These are phyloP conservation scores for Percopsis omiscomaycus DNA, from an alignment of 2,797 vertebrate genomes.

Conservation along the genomic window DNA sequence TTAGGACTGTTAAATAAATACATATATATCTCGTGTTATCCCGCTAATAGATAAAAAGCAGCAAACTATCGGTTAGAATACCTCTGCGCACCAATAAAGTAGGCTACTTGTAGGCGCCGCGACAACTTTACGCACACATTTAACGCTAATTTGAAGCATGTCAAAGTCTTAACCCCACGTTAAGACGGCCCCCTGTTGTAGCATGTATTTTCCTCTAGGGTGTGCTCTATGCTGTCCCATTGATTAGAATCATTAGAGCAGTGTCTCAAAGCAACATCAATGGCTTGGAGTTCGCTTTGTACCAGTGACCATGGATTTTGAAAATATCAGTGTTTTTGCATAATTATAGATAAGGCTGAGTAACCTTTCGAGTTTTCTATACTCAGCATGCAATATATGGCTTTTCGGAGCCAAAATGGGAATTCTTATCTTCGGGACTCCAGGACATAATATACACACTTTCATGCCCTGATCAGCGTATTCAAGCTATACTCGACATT, in stretches of 20 bases:
- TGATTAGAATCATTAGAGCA: slow-evolving; percentile 10
- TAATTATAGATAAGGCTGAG: slow-evolving; percentile 74
- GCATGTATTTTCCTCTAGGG: slow-evolving; percentile 57
- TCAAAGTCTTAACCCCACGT: slow-evolving; percentile 22
- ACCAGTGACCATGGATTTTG: slow-evolving; percentile 47
- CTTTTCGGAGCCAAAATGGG: slow-evolving; percentile 60
- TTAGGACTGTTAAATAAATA: too few species aligned
- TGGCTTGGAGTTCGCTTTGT: slow-evolving; percentile 58
- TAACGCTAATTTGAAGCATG: slow-evolving; percentile 50
- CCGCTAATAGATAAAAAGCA: slow-evolving; percentile 39
- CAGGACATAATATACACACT: slow-evolving; percentile 71
- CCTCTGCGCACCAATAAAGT: too few species aligned
- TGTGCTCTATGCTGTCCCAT: slow-evolving; percentile 55
- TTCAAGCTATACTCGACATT: slow-evolving; percentile 73
- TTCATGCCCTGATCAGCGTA: slow-evolving; percentile 69
- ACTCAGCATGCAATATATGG: slow-evolving; percentile 65
- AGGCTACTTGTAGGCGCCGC: too few species aligned
- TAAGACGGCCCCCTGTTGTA: too few species aligned
- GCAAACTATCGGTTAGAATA: background rate
- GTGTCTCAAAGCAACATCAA: slow-evolving; percentile 57
- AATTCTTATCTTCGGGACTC: slow-evolving; percentile 68
- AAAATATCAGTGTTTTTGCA: slow-evolving; percentile 65
- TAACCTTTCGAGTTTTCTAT: slow-evolving; percentile 72
- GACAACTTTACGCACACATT: too few species aligned
- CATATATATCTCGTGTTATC: too few species aligned